These are phyloP conservation scores for Oryzias woworae DNA, from an alignment of 2,113 vertebrate species.

Conservation along the genomic window DNA sequence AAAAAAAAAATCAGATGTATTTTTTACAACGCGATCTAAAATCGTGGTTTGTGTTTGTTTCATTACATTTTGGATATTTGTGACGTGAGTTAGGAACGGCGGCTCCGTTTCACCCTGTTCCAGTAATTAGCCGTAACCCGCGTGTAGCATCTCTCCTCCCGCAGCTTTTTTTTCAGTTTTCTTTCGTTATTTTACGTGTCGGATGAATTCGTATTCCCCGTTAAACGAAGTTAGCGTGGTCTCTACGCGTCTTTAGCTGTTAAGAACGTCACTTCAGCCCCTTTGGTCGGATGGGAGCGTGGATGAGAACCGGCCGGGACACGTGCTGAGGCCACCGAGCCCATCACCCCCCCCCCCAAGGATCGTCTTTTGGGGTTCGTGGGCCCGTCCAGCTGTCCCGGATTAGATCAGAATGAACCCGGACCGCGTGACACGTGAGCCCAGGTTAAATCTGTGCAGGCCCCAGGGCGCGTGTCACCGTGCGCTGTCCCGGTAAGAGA, in stretches of 20 bases:
- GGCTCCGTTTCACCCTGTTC: neutral
- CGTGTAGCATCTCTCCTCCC: constrained; percentile 11
- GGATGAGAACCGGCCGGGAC: constrained; percentile 7
- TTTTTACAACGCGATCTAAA: neutral
- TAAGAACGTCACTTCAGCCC: too few species aligned
- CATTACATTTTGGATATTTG: too few species aligned
- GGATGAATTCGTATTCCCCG: rapidly evolving
- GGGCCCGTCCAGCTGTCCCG: constrained; percentile 19
- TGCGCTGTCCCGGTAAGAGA: neutral
- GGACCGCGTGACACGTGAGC: neutral
- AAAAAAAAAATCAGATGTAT: neutral
- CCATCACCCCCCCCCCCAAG: neutral
- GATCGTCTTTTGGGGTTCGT: constrained; percentile 6
- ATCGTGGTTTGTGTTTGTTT: too few species aligned
- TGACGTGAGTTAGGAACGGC: too few species aligned
- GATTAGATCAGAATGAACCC: neutral
- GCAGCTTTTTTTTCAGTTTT: constrained; percentile 37
- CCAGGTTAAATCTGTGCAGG: constrained; percentile 8
- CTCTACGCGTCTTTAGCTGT: rapidly evolving
- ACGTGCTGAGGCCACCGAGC: constrained; percentile 40
- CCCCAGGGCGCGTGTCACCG: neutral
- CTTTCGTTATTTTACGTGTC: neutral
- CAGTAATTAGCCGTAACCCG: constrained; percentile 30
- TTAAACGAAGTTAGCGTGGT: rapidly evolving
- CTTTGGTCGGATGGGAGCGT: too few species aligned